Evolutionary conservation across 2,113 vertebrate species (phyloP).

Genomic region (Elephantulus edwardii): DNA sequence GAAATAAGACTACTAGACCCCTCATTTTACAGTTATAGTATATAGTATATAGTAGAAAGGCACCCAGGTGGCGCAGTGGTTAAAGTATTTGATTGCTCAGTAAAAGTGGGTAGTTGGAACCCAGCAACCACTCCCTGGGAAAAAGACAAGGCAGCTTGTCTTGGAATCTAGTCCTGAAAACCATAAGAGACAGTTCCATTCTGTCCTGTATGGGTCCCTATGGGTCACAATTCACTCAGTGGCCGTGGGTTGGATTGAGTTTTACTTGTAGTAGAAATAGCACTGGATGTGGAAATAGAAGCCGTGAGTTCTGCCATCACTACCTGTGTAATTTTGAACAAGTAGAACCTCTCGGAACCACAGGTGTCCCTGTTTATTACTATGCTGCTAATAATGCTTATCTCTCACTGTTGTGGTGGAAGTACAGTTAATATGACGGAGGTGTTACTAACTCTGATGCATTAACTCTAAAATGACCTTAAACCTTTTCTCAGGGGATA

Average conservation of each 20-base stretch:
- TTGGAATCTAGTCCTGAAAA: too few relatives aligned
- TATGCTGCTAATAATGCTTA: not conserved
- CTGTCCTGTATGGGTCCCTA: too few relatives aligned
- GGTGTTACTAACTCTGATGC: not conserved
- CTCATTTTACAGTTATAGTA: not conserved
- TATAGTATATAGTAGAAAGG: too few relatives aligned
- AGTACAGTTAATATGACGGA: not conserved
- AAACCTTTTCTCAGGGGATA: not conserved
- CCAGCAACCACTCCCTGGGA: too few relatives aligned
- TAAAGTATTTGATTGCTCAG: too few relatives aligned
- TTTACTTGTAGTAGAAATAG: not conserved
- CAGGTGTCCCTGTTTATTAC: slow-evolving; percentile 39
- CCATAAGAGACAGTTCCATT: too few relatives aligned
- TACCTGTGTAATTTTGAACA: not conserved
- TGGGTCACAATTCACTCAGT: too few relatives aligned
- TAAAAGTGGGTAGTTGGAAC: too few relatives aligned
- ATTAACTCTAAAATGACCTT: slow-evolving; percentile 11
- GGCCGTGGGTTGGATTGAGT: too few relatives aligned
- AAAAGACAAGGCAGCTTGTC: too few relatives aligned
- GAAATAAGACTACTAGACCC: not conserved
- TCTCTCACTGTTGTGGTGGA: not conserved
- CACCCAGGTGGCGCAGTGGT: too few relatives aligned
- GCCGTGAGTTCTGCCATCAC: not conserved
- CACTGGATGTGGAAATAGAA: slow-evolving; percentile 2
- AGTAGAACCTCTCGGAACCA: slow-evolving; percentile 41